Conservation (phyloP, 2,888 invertebrate species). For the Acleris emargana region DNA sequence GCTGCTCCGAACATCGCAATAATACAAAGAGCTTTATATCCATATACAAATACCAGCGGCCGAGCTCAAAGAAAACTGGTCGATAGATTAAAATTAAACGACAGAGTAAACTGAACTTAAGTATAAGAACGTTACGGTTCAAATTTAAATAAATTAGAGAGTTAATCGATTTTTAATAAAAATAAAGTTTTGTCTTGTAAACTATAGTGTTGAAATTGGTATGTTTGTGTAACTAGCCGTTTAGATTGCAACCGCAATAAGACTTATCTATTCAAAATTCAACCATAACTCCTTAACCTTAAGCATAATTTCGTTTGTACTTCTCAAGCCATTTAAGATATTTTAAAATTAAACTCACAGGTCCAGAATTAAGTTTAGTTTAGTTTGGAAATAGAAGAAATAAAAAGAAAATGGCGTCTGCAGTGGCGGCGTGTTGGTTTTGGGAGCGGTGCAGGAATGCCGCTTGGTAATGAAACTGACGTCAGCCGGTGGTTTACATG, state of each 20-base stretch:
- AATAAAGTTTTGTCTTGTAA: conserved; percentile 36
- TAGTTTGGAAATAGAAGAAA: conserved; percentile 34
- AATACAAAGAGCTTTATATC: conserved; percentile 37
- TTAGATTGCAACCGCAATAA: conserved; percentile 2
- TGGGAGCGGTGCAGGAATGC: conserved; percentile 14
- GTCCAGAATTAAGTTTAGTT: conserved; percentile 32
- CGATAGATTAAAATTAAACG: conserved; percentile 1
- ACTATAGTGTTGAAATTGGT: conserved; percentile 39
- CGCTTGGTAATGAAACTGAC: conserved; percentile 5
- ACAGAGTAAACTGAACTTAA: not conserved
- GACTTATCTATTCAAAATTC: not conserved
- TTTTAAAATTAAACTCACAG: conserved; percentile 2
- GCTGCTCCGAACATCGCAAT: conserved; percentile 40
- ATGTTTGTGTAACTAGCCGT: conserved; percentile 22
- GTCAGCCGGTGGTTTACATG: not conserved
- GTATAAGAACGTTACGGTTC: not conserved
- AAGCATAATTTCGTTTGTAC: not conserved
- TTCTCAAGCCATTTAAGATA: not conserved
- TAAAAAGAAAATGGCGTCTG: conserved; percentile 23
- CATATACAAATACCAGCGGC: not conserved
- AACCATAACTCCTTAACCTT: not conserved
- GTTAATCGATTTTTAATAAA: conserved; percentile 33
- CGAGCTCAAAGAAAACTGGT: conserved; percentile 13
- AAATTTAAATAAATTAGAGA: conserved; percentile 22
- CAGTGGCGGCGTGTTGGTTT: conserved; percentile 23